Conservation (phyloP, 2,113 vertebrate genomes). For the Chrysochloris asiatica region DNA sequence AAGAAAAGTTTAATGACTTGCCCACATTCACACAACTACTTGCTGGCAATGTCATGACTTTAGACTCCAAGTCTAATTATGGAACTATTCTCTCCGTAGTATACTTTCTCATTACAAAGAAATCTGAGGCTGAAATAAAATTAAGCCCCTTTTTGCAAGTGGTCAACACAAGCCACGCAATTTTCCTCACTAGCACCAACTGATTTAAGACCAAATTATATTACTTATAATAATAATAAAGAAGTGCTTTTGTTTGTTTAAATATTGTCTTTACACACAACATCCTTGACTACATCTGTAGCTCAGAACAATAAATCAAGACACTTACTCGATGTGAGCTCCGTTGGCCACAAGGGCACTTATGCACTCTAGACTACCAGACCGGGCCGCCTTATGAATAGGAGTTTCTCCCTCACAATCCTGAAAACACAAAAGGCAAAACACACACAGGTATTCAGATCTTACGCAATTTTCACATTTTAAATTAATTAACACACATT, state of each 20-base stretch:
- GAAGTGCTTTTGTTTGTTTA: constrained; percentile 53
- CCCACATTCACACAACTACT: background rate
- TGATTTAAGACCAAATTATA: constrained; percentile 5
- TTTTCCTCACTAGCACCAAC: background rate
- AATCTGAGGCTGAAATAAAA: background rate
- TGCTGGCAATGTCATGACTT: background rate
- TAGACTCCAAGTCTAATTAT: background rate
- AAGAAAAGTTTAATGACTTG: background rate
- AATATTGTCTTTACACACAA: background rate
- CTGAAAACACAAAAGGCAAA: constrained; percentile 84
- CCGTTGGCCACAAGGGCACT: constrained; percentile 93
- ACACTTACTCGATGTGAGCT: constrained; percentile 94
- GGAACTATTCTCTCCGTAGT: background rate
- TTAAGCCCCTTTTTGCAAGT: background rate
- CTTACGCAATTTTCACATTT: background rate
- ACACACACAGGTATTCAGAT: background rate
- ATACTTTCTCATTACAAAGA: background rate
- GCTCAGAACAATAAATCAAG: constrained; percentile 73
- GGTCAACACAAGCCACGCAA: background rate
- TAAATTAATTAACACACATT: background rate
- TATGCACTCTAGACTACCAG: constrained; percentile 96
- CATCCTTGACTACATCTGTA: constrained; percentile 36
- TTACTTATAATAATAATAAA: constrained; percentile 65
- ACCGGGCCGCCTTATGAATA: constrained; percentile 96
- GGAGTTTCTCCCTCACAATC: constrained; percentile 97